Conservation (phyloP, 2,888 invertebrate species). For the Lottia scabra region DNA sequence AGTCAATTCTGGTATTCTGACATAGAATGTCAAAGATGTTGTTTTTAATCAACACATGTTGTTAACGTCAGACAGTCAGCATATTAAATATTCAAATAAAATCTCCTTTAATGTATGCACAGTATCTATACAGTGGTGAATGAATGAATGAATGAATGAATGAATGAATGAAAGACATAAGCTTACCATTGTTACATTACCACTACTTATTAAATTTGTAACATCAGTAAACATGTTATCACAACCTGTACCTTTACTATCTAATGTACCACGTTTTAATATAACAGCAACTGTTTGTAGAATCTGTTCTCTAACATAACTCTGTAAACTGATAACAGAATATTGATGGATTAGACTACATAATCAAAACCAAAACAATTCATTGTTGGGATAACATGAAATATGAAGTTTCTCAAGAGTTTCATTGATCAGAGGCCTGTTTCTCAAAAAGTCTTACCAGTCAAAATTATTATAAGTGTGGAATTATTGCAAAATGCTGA, state of each 20-base stretch:
- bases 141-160: conserved; percentile 5
- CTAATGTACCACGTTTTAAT: conserved; percentile 85
- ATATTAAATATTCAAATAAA: too few relatives aligned
- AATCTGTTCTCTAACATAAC: conserved; percentile 80
- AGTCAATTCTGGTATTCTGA: too few relatives aligned
- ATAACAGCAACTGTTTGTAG: conserved; percentile 85
- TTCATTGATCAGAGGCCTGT: background rate
- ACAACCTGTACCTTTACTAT: conserved; percentile 76
- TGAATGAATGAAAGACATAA: conserved; percentile 19
- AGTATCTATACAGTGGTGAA: conserved; percentile 28
- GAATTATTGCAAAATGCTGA: too few relatives aligned
- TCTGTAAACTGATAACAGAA: conserved; percentile 71
- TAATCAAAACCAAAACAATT: too few relatives aligned
- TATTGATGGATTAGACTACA: too few relatives aligned
- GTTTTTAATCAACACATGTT: background rate
- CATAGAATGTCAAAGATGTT: too few relatives aligned
- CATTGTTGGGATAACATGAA: too few relatives aligned
- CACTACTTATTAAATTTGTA: conserved; percentile 80
- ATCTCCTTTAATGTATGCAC: too few relatives aligned
- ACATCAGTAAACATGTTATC: conserved; percentile 74
- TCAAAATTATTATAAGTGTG: too few relatives aligned
- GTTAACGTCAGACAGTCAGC: too few relatives aligned
- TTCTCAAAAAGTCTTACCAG: too few relatives aligned
- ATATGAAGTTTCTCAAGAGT: too few relatives aligned
- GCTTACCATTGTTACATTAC: conserved; percentile 76